Percentiles rank a stretch among this genome's conserved stretches.
phyloP scores from a whole-genome alignment of 2,888 invertebrate species.

The Melanargia galathea region DNA sequence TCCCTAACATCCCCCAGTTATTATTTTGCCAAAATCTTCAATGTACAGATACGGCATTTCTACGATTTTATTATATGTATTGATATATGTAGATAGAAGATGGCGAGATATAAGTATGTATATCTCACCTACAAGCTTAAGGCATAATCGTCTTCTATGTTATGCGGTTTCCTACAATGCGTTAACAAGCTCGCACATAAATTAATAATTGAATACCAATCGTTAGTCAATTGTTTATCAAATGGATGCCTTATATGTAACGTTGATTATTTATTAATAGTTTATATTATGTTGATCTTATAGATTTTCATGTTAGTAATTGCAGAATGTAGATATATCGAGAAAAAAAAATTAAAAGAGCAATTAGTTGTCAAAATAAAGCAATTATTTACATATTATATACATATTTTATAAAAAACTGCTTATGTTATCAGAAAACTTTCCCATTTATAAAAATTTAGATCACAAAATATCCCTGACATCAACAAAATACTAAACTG shows the following conservation, averaged over 20 bases:
- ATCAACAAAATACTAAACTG: not conserved
- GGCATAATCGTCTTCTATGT: not conserved
- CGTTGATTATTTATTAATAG: not conserved
- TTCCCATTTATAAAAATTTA: too few species aligned
- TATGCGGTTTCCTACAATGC: not conserved
- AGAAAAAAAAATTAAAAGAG: not conserved
- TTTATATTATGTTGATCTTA: not conserved
- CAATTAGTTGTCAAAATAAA: not conserved
- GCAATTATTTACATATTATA: not conserved
- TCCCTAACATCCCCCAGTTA: too few species aligned
- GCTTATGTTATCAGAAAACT: too few species aligned
- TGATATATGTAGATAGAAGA: too few species aligned
- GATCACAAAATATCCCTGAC: not conserved
- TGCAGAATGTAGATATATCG: not conserved
- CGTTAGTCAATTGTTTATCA: not conserved
- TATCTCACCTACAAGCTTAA: not conserved
- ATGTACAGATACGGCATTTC: too few species aligned
- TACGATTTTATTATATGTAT: too few species aligned
- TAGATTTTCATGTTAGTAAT: not conserved
- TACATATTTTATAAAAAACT: too few species aligned
- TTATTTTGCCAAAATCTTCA: too few species aligned
- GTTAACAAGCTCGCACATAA: not conserved
- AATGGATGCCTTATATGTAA: slow-evolving; percentile 1
- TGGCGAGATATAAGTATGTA: not conserved
- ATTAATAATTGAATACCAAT: slow-evolving; percentile 3